These are phyloP conservation scores for Rhynchonycteris naso DNA, from an alignment of 2,797 vertebrate genomes.

Conservation along the genomic window DNA sequence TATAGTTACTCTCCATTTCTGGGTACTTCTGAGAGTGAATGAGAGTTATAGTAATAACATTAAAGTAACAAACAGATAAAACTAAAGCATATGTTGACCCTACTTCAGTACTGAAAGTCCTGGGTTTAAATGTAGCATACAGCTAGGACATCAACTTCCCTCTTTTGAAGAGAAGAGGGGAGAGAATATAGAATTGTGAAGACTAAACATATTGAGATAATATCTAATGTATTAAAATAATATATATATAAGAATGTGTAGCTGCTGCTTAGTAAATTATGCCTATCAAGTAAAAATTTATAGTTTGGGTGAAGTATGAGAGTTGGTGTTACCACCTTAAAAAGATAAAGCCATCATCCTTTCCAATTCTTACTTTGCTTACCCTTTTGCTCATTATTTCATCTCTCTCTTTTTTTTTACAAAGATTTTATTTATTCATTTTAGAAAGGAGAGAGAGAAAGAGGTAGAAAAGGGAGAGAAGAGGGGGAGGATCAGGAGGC, in stretches of 20 bases:
- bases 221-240: not conserved
- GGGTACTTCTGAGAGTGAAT: not conserved
- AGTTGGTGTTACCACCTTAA: not conserved
- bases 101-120: not conserved
- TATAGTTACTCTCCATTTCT: not conserved
- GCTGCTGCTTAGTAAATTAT: constrained; percentile 1
- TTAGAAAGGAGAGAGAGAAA: too few species aligned
- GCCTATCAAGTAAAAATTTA: not conserved
- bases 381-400: not conserved
- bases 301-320: not conserved
- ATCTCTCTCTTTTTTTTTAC: not conserved
- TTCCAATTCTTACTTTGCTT: not conserved
- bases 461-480: too few species aligned
- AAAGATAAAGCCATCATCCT: not conserved
- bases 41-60: not conserved
- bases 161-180: not conserved
- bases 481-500: too few species aligned
- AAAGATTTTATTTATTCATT: too few species aligned
- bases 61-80: not conserved
- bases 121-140: not conserved
- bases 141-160: not conserved
- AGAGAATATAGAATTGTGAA: not conserved
- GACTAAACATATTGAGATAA: not conserved
- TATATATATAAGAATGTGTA: not conserved
- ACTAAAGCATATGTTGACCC: not conserved